Percentiles rank a stretch among this genome's conserved stretches.
These are phyloP conservation scores for Mormyrus iriodes DNA, from an alignment of 2,113 vertebrate species.

Conservation along the genomic window DNA sequence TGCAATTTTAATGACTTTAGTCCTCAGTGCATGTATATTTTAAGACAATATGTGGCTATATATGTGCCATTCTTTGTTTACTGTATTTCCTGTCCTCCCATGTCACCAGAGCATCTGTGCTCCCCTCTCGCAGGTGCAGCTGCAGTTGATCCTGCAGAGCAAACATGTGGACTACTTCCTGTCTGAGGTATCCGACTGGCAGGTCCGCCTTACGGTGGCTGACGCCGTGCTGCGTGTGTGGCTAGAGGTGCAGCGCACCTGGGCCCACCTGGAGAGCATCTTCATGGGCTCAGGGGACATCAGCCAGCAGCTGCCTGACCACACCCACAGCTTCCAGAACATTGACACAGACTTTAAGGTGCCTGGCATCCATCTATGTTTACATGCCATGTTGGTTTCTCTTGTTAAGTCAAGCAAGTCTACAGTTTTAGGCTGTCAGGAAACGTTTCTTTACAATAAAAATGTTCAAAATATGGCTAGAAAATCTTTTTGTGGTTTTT, in stretches of 20 bases:
- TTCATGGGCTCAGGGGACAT: conserved; percentile 72
- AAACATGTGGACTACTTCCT: conserved; percentile 68
- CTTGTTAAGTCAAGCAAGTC: not conserved
- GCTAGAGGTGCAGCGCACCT: conserved; percentile 70
- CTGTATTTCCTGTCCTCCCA: not conserved
- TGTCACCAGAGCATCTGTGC: not conserved
- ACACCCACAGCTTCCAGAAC: conserved; percentile 57
- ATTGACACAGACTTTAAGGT: conserved; percentile 76
- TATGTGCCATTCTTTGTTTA: not conserved
- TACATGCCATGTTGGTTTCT: not conserved
- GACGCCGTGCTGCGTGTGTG: conserved; percentile 66
- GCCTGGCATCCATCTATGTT: not conserved
- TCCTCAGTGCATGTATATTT: not conserved
- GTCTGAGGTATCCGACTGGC: conserved; percentile 60
- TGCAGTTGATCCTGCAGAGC: conserved; percentile 69
- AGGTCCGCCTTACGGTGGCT: conserved; percentile 60
- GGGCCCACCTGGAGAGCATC: conserved; percentile 72
- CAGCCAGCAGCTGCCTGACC: conserved; percentile 63
- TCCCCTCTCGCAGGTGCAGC: conserved; percentile 59
- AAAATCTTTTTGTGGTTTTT: not conserved
- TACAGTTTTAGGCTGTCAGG: not conserved
- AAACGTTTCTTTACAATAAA: not conserved
- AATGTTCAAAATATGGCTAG: not conserved
- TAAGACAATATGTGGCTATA: not conserved
- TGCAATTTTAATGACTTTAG: not conserved